Conservation (phyloP, 2,888 invertebrate genomes). For the Agrotis ipsilon region DNA sequence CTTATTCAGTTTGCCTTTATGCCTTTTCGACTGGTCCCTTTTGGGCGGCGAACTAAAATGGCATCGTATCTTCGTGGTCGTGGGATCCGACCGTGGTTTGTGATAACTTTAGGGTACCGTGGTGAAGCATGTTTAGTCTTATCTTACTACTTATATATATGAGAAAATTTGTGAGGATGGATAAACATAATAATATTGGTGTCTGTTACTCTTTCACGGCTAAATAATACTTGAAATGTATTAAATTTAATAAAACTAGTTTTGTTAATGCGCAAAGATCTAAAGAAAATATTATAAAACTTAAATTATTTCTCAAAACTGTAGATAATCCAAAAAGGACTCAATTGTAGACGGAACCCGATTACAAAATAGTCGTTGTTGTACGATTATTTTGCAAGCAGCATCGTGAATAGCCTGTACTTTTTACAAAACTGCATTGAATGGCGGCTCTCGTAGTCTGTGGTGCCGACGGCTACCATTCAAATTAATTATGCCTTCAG, state of each 20-base stretch:
- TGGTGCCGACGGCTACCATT: background rate
- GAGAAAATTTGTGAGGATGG: too few relatives aligned
- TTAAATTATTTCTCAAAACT: background rate
- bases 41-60: slow-evolving; percentile 80
- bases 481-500: slow-evolving; percentile 9
- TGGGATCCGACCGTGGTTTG: slow-evolving; percentile 75
- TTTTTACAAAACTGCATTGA: slow-evolving; percentile 24
- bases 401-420: background rate
- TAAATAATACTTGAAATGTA: too few relatives aligned
- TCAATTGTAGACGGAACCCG: slow-evolving; percentile 21
- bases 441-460: slow-evolving; percentile 15
- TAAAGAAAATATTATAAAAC: background rate
- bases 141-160: too few relatives aligned
- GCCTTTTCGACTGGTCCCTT: slow-evolving; percentile 88
- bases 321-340: background rate
- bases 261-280: too few relatives aligned
- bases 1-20: slow-evolving; percentile 86
- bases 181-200: too few relatives aligned
- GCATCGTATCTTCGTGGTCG: slow-evolving; percentile 81
- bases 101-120: slow-evolving; percentile 59
- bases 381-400: background rate
- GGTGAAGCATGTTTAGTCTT: too few relatives aligned
- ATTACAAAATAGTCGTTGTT: background rate
- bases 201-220: too few relatives aligned
- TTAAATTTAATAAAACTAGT: too few relatives aligned